Base-by-base conservation (phyloP, 2,888 invertebrate genomes). In the Synergus umbraculus region DNA sequence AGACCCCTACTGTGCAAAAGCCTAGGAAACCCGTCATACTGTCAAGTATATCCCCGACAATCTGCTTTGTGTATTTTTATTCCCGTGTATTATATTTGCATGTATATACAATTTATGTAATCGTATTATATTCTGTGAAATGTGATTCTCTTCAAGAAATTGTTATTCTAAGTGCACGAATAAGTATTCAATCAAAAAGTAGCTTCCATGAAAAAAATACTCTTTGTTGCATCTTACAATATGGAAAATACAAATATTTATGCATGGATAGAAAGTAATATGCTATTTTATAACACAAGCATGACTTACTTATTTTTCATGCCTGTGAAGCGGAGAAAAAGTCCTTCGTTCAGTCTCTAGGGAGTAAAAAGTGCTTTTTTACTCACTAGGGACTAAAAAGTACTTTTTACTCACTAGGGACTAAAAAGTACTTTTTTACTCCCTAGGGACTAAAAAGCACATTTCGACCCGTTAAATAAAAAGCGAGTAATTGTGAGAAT, bases 1-100 rank as follows among this genome's bases (percentile, higher is more conserved):
- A 49, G 73, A 73, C 73, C 73, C 73, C 73, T 73, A 15, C 73
- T 73, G 73, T 49, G 37, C 54, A 58, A 73, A 73, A 73, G 73
- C 73, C 37, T n/a, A 58, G 73, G 73, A 37, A 73, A 73, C 73
- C 54, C n/a, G 73, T 73, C 54, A 73, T 41, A 41, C 73, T 41
- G 73, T 37, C 73, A 41, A 41, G 73, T 58, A 10, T 58, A 54
- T 69, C 69, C 12, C 69, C 49, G 1, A 13, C 69, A 69, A 69
- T 54, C 73, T 54, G n/a, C 18, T 13, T 41, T 73, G 73, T 49
- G 18, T 58, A 73, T 73, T 73, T 73, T 73, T 37, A 5, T 73
- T 12, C 41, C 54, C 12, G 37, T 54, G 54, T 58, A 73, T 58
- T 58, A 18, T 13, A 63, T 49, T 37, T 37, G 29, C 73, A 73